Percentiles rank a stretch among this genome's conserved stretches.
Evolutionary conservation across 35 echinoderm and acorn worm genomes (phyloP).

Genomic region (Apostichopus japonicus): DNA sequence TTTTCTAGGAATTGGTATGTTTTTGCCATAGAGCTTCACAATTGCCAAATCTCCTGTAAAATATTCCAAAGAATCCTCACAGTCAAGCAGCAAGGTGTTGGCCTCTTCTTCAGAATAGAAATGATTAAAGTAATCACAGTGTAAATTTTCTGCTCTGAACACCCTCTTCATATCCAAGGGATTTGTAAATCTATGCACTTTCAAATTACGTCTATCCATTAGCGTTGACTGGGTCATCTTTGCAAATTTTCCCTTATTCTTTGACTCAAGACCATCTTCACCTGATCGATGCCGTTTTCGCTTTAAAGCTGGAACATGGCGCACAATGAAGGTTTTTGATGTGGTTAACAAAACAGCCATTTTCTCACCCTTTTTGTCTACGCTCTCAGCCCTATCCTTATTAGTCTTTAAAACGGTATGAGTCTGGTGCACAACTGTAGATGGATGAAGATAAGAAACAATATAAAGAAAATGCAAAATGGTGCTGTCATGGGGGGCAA

Average conservation of each 20-base stretch:
- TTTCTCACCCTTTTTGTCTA: too few relatives aligned
- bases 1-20: slow-evolving; percentile 84
- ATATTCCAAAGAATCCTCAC: slow-evolving; percentile 70
- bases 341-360: too few relatives aligned
- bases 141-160: slow-evolving; percentile 60
- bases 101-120: slow-evolving; percentile 66
- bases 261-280: too few relatives aligned
- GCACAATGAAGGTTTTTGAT: too few relatives aligned
- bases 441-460: too few relatives aligned
- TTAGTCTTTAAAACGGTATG: too few relatives aligned
- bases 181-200: neutral
- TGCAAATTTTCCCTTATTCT: neutral
- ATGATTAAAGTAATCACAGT: slow-evolving; percentile 74
- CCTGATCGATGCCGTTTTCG: too few relatives aligned
- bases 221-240: neutral
- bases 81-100: slow-evolving; percentile 57
- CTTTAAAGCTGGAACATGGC: too few relatives aligned
- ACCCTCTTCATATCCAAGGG: neutral
- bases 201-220: neutral
- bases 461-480: too few relatives aligned
- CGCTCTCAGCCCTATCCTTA: too few relatives aligned
- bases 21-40: slow-evolving; percentile 79
- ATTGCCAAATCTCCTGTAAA: slow-evolving; percentile 71
- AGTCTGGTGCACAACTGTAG: too few relatives aligned
- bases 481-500: too few relatives aligned